Evolutionary conservation across 37 sponge, comb jelly and placozoan species (phyloP), one percentile per base, ranked within the genome.

Genomic region (Oscarella lobularis): DNA sequence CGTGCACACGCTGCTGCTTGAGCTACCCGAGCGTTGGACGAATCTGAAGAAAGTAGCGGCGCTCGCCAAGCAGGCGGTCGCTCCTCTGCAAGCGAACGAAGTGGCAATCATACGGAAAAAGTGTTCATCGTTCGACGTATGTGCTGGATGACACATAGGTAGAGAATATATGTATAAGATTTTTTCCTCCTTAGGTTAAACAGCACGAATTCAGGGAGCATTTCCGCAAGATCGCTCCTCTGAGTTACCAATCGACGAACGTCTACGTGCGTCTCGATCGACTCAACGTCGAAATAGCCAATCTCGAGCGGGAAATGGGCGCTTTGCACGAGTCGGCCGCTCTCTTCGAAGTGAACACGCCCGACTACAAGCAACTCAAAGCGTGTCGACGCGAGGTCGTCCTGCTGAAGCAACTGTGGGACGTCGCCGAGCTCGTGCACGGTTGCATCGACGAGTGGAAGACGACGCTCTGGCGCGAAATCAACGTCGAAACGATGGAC

Each of bases 291-390:
- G 82, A 86, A 1, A 82, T 86, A 31, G 1, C 55, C 2, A 83
- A 73, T 66, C 89, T 89, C 87, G 95, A 95, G 74, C 20, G 14
- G 38, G 89, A 94, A 78, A 93, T 93, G 94, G 76, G 84, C 33
- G 39, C 33, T 14, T 77, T 98, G 38, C 79, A 81, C 4, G 84
- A 84, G 60, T 79, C 92, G 35, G 91, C 95, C 35, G 74, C 83
- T 14, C 84, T 98, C 74, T 98, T 98, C 83, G 99, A 98, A 66
- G 99, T 98, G 38, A 94, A 88, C 80, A 69, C 85, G 3, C 87
- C 99, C 20, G 99, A 98, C 74, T 98, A 84, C 86, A 98, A 94
- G 74, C 99, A 98, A 77, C 89, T 98, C 39, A 98, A 90, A 76
- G 78, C 85, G 29, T 98, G 99, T 75, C 77, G 95, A 39, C 86